Percentiles rank a stretch among this genome's conserved stretches.
Evolutionary conservation across 2,797 vertebrate species (phyloP).

Genomic region (Pristis pectinata): DNA sequence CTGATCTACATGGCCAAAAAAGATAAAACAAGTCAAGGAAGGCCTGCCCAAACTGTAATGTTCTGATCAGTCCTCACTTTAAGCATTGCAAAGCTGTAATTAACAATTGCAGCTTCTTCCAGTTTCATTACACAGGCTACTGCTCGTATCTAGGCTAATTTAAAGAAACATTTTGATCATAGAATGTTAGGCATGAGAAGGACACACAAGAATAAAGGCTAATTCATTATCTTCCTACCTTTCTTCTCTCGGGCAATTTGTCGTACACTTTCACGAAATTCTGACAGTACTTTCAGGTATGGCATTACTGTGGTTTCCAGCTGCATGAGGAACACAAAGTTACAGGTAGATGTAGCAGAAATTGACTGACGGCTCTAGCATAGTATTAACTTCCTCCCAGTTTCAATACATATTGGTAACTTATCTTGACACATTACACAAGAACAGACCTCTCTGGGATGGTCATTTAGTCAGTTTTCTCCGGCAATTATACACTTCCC

Average conservation of each 20-base stretch:
- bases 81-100: background rate
- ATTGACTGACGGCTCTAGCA: background rate
- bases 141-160: no score
- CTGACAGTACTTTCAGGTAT: conserved; percentile 77
- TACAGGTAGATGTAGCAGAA: background rate
- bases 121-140: no score
- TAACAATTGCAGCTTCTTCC: background rate
- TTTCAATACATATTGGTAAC: background rate
- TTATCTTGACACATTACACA: background rate
- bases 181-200: background rate
- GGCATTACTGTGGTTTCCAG: conserved; percentile 86
- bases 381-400: background rate
- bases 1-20: background rate
- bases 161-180: background rate
- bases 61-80: background rate
- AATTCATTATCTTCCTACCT: conserved; percentile 57
- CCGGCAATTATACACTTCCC: background rate
- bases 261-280: conserved; percentile 82
- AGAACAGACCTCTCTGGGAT: background rate
- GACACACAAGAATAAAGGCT: no score
- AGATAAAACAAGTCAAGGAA: background rate
- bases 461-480: background rate
- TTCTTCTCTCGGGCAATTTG: conserved; percentile 80
- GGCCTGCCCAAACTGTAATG: background rate
- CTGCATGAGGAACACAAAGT: conserved; percentile 51